Base-by-base conservation (phyloP, 1,140 invertebrate genomes). In the Piezodorus guildinii region DNA sequence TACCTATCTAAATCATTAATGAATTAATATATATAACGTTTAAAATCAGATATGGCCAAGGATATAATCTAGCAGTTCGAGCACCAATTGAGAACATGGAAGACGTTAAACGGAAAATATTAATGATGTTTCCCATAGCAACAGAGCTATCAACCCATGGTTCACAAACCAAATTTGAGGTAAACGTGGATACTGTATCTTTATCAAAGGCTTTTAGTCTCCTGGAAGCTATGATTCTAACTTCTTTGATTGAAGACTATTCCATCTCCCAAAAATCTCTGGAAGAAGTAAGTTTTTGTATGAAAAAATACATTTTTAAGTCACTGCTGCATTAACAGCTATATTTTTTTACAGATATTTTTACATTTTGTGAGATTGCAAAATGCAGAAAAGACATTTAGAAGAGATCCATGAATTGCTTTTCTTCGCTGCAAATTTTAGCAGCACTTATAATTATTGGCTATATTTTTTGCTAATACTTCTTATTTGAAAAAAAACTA, bases 251-350 rank as follows among this genome's bases (percentile, higher is more conserved):
- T 27, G 21, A 27, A 27, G 54, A 58, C 21, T 58, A 58, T 58
- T 58, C 54, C 10, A n/a, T 58, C 21, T 58, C 30, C 4, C 54
- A 58, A 58, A 58, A 58, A 58, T 58, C 54, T 3, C 25, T 58
- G 3, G 54, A 58, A 58, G 54, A 58, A 23, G 54, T 58, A 25
- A 52, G 34, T 39, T 39, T 4, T 1, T 1, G 6, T 10, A 8
- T 6, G 1, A 39, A 12, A 39, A 39, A 39, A 10, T 1, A 39
- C 3, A 39, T 39, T 39, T 39, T 39, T 12, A 10, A n/a, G 16
- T 2, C 12, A 49, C 6, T 19, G 17, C 14, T 4, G n/a, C 21
- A 49, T 9, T 49, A 1, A 49, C 14, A 49, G 8, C 1, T 49
- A 10, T 49, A 10, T 10, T 49, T 19, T 10, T 49, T 49, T 49